Conservation (phyloP, 2,888 invertebrate species). For the Orthonychiurus folsomi region DNA sequence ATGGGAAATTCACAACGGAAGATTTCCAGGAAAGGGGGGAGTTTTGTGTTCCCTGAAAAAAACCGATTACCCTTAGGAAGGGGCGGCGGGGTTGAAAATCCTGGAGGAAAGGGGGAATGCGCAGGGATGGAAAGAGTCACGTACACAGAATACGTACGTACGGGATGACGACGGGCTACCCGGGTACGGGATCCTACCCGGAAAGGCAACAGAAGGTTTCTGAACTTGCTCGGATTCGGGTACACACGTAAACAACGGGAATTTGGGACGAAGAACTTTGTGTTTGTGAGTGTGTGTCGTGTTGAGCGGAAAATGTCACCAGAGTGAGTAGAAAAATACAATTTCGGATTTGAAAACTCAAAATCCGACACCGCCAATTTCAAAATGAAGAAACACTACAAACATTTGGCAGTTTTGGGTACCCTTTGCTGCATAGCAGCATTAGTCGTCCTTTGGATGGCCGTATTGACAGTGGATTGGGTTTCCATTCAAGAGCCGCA, state of each 20-base stretch:
- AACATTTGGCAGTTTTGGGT: constrained; percentile 34
- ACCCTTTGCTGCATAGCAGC: constrained; percentile 33
- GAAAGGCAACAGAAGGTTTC: not conserved
- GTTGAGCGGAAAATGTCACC: too few species aligned
- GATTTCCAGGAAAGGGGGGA: too few species aligned
- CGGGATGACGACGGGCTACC: not conserved
- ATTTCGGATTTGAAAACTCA: too few species aligned
- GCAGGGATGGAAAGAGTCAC: too few species aligned
- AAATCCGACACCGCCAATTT: too few species aligned
- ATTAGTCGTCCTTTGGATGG: constrained; percentile 32
- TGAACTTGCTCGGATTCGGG: not conserved
- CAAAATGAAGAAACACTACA: constrained; percentile 36
- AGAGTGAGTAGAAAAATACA: too few species aligned
- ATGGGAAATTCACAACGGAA: too few species aligned
- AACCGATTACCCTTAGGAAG: not conserved
- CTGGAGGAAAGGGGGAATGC: constrained; percentile 1
- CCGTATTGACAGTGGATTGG: constrained; percentile 37
- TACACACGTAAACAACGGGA: too few species aligned
- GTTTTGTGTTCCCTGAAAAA: not conserved
- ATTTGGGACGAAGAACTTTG: too few species aligned
- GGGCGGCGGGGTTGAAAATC: not conserved
- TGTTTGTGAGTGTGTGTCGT: too few species aligned
- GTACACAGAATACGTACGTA: not conserved
- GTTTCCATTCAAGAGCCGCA: constrained; percentile 35
- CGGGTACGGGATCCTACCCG: not conserved